Evolutionary conservation across 1,140 invertebrate species (phyloP).

Genomic region (Zaprionus ghesquierei): DNA sequence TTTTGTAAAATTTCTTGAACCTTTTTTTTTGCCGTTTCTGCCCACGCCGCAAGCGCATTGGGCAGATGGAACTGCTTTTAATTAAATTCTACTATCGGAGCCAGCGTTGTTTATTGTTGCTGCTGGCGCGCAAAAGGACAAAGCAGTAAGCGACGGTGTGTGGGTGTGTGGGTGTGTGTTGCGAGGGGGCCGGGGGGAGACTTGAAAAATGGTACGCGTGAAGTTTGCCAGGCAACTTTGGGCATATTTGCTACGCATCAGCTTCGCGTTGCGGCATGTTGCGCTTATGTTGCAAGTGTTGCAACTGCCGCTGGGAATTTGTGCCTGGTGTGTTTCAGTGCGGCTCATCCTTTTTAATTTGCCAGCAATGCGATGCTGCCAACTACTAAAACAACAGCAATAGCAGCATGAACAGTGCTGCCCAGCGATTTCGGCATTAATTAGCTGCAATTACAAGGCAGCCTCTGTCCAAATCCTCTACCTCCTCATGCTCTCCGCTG

Average conservation of each 20-base stretch:
- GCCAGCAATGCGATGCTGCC: not conserved
- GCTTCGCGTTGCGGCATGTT: not conserved
- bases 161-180: not conserved
- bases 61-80: conserved; percentile 41
- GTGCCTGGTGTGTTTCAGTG: not conserved
- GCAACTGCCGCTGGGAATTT: not conserved
- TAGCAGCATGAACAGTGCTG: not conserved
- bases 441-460: conserved; percentile 47
- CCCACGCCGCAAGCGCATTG: not conserved
- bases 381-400: not conserved
- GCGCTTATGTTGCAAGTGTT: not conserved
- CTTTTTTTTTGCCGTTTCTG: conserved; percentile 3
- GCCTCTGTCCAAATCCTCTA: not conserved
- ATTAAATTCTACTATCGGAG: conserved; percentile 55
- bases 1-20: not conserved
- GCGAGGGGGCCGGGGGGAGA: not conserved
- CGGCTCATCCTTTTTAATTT: not conserved
- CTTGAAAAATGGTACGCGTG: not conserved
- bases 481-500: not conserved
- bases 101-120: conserved; percentile 36
- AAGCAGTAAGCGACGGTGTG: not conserved
- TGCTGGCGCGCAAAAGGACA: conserved; percentile 1
- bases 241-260: not conserved
- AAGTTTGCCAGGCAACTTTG: conserved; percentile 16
- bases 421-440: conserved; percentile 44